Base-by-base conservation (phyloP, 1,140 invertebrate species). In the Onthophagus taurus region DNA sequence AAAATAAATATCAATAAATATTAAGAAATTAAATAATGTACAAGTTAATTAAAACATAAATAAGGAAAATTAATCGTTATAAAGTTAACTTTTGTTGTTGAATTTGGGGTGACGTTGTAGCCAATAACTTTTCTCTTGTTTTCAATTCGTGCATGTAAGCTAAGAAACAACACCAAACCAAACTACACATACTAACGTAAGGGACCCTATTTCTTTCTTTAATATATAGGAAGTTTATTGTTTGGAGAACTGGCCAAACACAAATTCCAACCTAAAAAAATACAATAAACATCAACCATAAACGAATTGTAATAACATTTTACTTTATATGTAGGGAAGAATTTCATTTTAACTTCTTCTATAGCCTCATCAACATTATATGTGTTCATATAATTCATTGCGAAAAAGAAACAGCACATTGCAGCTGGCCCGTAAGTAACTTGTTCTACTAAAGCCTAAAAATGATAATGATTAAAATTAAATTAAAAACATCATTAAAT, bases 101-200 rank as follows among this genome's bases (percentile, higher is more conserved):
- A 7, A 5, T 17, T 6, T 36, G n/a, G n/a, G 24, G 7, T 26
- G 24, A n/a, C 17, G 34, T 21, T 20, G n/a, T n/a, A n/a, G n/a
- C n/a, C n/a, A n/a, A n/a, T n/a, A n/a, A n/a, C n/a, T n/a, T 6
- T 26, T 61, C 48, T 50, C 68, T 64, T 2, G 71, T 55, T 55
- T 85, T 75, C 30, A 83, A 51, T 47, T 85, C 76, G 62, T 90
- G 86, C 82, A 89, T 87, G 53, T 88, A 89, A 0, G 86, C 82
- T 37, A 91, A 67, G 61, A 88, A 89, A 51, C 80, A 80, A 16
- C 84, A 86, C 87, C 87, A 91, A 45, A 86, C 62, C 36, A 90
- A 72, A 66, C 85, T 89, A 58, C 83, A 88, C 11, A 80, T 60
- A 58, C 85, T 86, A 16, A 88, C 85, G 58, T 86, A 86, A n/a